Base-by-base conservation (phyloP, 2,888 invertebrate species). In the Celastrina argiolus region DNA sequence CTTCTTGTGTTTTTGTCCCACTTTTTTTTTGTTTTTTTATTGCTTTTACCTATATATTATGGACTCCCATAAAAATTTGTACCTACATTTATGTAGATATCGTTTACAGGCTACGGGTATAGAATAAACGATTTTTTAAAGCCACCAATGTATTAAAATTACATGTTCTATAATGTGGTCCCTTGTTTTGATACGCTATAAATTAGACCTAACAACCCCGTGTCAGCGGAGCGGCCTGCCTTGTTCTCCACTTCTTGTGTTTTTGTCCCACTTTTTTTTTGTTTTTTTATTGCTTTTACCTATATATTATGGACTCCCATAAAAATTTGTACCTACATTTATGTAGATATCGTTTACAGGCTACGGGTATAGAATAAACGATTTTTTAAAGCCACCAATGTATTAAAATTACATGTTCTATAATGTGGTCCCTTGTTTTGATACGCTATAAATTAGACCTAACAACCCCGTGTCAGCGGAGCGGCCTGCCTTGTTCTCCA, bases 371-470 rank as follows among this genome's bases (percentile, higher is more conserved):
- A n/a, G n/a, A n/a, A n/a, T n/a, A n/a, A n/a, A n/a, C n/a, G n/a
- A n/a, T n/a, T n/a, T n/a, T n/a, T n/a, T n/a, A n/a, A n/a, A n/a
- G n/a, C n/a, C n/a, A n/a, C n/a, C n/a, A n/a, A n/a, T n/a, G n/a
- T n/a, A 42, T 42, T 16, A 6, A 16, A 10, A 16, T 3, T 18
- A 18, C 18, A 45, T 16, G 45, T 45, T 45, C 45, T 45, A 18
- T n/a, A 7, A 45, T 5, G 42, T n/a, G 42, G 42, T 31, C 31
- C 7, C 18, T 45, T 71, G 78, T 75, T 80, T 78, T 84, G 84
- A 84, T 83, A 82, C 84, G 84, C 83, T 80, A 87, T 88, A 88
- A 88, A 88, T 89, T 85, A 72, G 76, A 74, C 80, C 84, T 86
- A 87, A 87, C 83, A 81, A 79, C 78, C 78, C 73, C 72, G 75